Conservation (phyloP, 2,113 vertebrate genomes). For the Pterophyllum scalare region DNA sequence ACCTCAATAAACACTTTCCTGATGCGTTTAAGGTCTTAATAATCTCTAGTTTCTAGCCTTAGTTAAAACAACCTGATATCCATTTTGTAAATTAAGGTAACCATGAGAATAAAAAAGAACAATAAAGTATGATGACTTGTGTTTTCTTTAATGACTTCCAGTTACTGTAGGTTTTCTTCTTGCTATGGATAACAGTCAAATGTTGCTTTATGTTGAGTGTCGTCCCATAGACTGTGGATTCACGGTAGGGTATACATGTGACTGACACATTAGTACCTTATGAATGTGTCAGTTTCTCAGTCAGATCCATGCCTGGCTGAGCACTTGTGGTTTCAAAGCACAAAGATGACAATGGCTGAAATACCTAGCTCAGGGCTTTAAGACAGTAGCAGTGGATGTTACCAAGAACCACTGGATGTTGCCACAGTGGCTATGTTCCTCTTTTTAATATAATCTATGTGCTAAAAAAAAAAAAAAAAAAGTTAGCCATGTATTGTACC, state of each 20-base stretch:
- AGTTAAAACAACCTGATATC: background rate
- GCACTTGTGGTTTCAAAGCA: background rate
- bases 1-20: background rate
- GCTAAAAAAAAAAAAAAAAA: background rate
- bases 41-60: background rate
- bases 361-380: background rate
- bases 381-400: background rate
- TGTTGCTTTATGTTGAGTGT: conserved; percentile 4
- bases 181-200: conserved; percentile 36
- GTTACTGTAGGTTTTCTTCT: background rate
- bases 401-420: background rate
- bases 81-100: background rate
- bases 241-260: background rate
- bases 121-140: conserved; percentile 2
- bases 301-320: background rate
- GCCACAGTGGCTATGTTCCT: background rate
- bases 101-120: background rate
- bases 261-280: background rate
- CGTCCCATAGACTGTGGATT: background rate
- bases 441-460: background rate
- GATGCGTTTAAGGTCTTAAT: background rate
- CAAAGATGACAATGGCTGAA: background rate
- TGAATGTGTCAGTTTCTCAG: background rate
- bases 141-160: conserved; percentile 29
- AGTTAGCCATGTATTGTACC: background rate